Percentiles rank a stretch among this genome's conserved stretches.
These are phyloP conservation scores for Idris sp. DNA, from an alignment of 1,140 invertebrate genomes.

Conservation along the genomic window DNA sequence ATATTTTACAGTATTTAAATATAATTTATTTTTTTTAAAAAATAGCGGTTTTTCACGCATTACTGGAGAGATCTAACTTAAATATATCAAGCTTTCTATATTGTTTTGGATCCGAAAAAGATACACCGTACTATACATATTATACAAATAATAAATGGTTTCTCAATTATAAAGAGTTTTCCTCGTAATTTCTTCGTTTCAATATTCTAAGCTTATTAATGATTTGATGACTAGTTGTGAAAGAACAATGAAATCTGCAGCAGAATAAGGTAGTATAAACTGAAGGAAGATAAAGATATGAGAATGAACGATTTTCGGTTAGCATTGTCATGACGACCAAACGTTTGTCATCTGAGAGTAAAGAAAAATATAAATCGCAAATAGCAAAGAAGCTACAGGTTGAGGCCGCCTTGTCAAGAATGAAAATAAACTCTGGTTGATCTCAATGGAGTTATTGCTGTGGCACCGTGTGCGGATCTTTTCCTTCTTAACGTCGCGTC, in stretches of 20 bases:
- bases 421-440: slow-evolving; percentile 58
- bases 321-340: slow-evolving; percentile 31
- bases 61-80: too few species aligned
- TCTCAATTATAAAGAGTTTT: slow-evolving; percentile 11
- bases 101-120: too few species aligned
- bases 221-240: slow-evolving; percentile 40
- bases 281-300: slow-evolving; percentile 1
- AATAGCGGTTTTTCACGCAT: too few species aligned
- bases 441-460: slow-evolving; percentile 53
- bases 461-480: slow-evolving; percentile 24
- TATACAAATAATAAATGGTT: slow-evolving; percentile 20
- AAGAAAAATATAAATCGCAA: slow-evolving; percentile 60
- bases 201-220: slow-evolving; percentile 37
- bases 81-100: too few species aligned
- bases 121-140: background rate
- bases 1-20: too few species aligned
- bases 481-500: slow-evolving; percentile 44
- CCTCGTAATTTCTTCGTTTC: slow-evolving; percentile 7
- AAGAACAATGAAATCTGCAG: slow-evolving; percentile 49
- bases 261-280: too few species aligned
- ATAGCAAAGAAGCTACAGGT: slow-evolving; percentile 56
- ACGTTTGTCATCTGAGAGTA: slow-evolving; percentile 56
- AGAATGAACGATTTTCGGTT: slow-evolving; percentile 52
- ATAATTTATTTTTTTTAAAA: too few species aligned
- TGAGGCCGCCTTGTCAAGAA: slow-evolving; percentile 52